Conservation (phyloP, 2,888 invertebrate species). For the Drosophila nr. perissopoda region DNA sequence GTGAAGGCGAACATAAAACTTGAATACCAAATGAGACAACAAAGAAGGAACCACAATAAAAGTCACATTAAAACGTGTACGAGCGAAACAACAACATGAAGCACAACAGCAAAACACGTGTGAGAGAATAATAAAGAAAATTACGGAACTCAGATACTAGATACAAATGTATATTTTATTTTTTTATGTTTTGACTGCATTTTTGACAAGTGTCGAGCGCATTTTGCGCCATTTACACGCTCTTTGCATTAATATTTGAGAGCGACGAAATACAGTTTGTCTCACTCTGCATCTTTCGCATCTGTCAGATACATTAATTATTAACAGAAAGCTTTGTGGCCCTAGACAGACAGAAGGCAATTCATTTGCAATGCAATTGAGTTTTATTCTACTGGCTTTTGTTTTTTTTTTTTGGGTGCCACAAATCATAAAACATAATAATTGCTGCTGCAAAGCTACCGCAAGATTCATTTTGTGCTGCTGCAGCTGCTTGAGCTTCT, state of each 20-base stretch:
- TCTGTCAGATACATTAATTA: constrained; percentile 67
- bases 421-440: constrained; percentile 56
- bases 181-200: constrained; percentile 23
- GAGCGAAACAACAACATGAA: constrained; percentile 22
- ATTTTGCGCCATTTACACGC: constrained; percentile 42
- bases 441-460: constrained; percentile 21
- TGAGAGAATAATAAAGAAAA: constrained; percentile 19
- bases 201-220: constrained; percentile 44
- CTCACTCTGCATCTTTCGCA: constrained; percentile 9
- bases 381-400: neutral
- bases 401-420: constrained; percentile 25
- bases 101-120: constrained; percentile 25
- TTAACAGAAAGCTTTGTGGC: constrained; percentile 50
- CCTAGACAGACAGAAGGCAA: constrained; percentile 41
- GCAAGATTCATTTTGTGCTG: constrained; percentile 35
- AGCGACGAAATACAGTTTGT: constrained; percentile 7
- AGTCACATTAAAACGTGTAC: constrained; percentile 75
- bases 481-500: constrained; percentile 6
- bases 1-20: constrained; percentile 64
- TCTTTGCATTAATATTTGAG: constrained; percentile 58
- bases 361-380: constrained; percentile 49
- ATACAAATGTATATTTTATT: constrained; percentile 49
- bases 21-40: constrained; percentile 77
- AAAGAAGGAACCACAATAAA: constrained; percentile 75
- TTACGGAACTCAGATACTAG: constrained; percentile 22